Conservation (phyloP, 2,113 vertebrate genomes). For the Poecilia latipinna region DNA sequence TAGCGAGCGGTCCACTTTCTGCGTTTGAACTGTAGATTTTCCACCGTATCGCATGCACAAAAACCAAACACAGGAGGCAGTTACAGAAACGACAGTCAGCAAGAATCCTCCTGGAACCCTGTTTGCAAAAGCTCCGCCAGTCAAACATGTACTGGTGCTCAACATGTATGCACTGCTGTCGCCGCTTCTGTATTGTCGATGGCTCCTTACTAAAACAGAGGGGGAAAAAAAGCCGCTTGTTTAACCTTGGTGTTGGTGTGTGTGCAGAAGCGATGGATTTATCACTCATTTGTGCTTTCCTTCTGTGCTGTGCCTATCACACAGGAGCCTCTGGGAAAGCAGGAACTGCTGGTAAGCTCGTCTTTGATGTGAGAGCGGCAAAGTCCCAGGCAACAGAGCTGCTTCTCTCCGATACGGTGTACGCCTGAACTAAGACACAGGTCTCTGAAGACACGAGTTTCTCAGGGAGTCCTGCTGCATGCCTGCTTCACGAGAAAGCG, state of each 20-base stretch:
- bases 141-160: constrained; percentile 15
- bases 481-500: constrained; percentile 38
- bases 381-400: constrained; percentile 51
- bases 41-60: not conserved
- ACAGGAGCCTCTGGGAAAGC: constrained; percentile 40
- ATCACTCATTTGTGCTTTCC: constrained; percentile 34
- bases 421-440: constrained; percentile 45
- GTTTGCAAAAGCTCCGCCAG: constrained; percentile 24
- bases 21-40: not conserved
- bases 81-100: constrained; percentile 10
- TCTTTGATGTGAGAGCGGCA: constrained; percentile 58
- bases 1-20: constrained; percentile 23
- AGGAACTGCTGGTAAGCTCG: constrained; percentile 55
- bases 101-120: constrained; percentile 13
- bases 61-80: constrained; percentile 12
- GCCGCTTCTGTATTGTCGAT: constrained; percentile 1
- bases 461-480: constrained; percentile 41
- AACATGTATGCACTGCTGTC: constrained; percentile 12
- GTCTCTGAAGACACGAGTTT: constrained; percentile 49
- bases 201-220: not conserved
- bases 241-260: constrained; percentile 41
- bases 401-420: constrained; percentile 52
- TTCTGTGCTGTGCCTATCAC: constrained; percentile 54
- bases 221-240: constrained; percentile 21
- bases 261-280: constrained; percentile 17